These are phyloP conservation scores for Brachionichthys hirsutus DNA, from an alignment of 2,113 vertebrate genomes.

Conservation along the genomic window DNA sequence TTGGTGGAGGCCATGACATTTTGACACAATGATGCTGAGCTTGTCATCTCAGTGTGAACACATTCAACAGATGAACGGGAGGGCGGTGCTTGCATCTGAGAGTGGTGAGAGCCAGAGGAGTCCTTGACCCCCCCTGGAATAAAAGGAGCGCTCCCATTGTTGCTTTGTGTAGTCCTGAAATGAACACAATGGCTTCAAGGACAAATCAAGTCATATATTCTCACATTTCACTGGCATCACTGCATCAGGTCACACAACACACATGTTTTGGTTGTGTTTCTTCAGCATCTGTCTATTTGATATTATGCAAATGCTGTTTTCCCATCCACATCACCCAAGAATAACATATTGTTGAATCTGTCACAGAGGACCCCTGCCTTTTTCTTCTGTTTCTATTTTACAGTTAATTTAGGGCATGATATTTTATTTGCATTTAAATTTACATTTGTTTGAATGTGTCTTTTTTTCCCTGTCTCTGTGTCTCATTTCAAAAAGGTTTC, in stretches of 20 bases:
- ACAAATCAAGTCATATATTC: conserved; percentile 25
- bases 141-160: conserved; percentile 3
- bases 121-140: too few relatives aligned
- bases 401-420: too few relatives aligned
- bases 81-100: too few relatives aligned
- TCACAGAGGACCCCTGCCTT: too few relatives aligned
- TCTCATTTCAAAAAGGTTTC: conserved; percentile 1
- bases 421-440: conserved; percentile 20
- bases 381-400: too few relatives aligned
- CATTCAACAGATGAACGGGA: too few relatives aligned
- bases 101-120: too few relatives aligned
- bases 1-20: too few relatives aligned
- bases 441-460: conserved; percentile 24
- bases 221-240: conserved; percentile 4
- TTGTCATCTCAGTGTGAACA: too few relatives aligned
- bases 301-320: conserved; percentile 18
- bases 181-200: conserved; percentile 21
- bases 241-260: conserved; percentile 22
- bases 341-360: conserved; percentile 10
- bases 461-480: conserved; percentile 9
- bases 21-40: too few relatives aligned
- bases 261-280: conserved; percentile 29
- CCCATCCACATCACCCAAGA: conserved; percentile 13
- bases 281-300: conserved; percentile 25
- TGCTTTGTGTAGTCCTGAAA: conserved; percentile 27